These are phyloP conservation scores for Bombus waltoni DNA, from an alignment of 1,140 invertebrate species.

Conservation along the genomic window DNA sequence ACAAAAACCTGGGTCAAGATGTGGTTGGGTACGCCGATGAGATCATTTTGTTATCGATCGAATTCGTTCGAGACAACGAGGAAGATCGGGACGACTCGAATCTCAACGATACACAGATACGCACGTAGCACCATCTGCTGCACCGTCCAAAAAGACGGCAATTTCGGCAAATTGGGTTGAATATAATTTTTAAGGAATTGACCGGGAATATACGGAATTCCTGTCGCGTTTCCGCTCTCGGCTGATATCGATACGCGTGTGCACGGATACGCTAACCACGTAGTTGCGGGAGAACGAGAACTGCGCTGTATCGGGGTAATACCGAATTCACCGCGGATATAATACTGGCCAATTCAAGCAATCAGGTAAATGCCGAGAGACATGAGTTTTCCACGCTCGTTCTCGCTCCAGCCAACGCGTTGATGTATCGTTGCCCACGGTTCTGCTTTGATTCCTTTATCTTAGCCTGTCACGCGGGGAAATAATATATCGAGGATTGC, in stretches of 20 bases:
- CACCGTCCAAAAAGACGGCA: slow-evolving; percentile 43
- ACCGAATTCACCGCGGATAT: slow-evolving; percentile 51
- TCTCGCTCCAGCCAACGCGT: not conserved
- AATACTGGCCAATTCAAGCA: slow-evolving; percentile 58
- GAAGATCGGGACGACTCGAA: not conserved
- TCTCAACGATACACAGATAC: not conserved
- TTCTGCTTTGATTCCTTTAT: not conserved
- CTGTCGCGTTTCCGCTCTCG: slow-evolving; percentile 32
- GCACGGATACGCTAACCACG: not conserved
- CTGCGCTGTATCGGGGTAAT: slow-evolving; percentile 24
- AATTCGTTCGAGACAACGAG: not conserved
- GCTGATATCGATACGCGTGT: slow-evolving; percentile 41
- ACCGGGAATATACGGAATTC: slow-evolving; percentile 53
- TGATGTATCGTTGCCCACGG: slow-evolving; percentile 13
- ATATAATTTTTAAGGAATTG: slow-evolving; percentile 70
- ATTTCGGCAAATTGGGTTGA: slow-evolving; percentile 62
- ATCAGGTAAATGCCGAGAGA: slow-evolving; percentile 56
- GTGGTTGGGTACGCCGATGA: slow-evolving; percentile 9
- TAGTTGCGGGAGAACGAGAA: not conserved
- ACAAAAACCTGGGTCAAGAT: not conserved
- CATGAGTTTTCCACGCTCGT: slow-evolving; percentile 39
- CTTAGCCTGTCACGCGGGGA: too few species aligned
- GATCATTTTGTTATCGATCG: slow-evolving; percentile 14
- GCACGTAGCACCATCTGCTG: slow-evolving; percentile 25
- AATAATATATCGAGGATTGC: not conserved